A percentile compares a stretch with the other conserved stretches of the same genome.
Conservation (phyloP, 2,888 invertebrate species). For the Villa cingulata region DNA sequence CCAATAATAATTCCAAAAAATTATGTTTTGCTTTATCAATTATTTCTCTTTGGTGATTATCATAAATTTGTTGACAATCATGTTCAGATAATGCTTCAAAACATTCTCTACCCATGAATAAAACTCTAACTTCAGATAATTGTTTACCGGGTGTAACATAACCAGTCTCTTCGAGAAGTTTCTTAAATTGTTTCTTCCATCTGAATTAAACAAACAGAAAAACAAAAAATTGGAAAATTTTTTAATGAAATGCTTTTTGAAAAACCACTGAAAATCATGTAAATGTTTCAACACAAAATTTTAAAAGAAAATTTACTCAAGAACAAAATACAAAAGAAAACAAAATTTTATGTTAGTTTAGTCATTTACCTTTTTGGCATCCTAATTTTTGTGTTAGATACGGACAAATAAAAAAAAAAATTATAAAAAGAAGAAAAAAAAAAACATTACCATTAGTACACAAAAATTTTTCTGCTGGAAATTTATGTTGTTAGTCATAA, state of each 20-base stretch:
- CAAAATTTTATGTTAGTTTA: slow-evolving; percentile 1
- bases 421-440: too few relatives aligned
- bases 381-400: slow-evolving; percentile 20
- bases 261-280: too few relatives aligned
- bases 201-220: slow-evolving; percentile 45
- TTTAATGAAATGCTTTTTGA: too few relatives aligned
- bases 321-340: too few relatives aligned
- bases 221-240: neutral
- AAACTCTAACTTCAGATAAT: slow-evolving; percentile 73
- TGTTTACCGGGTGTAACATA: slow-evolving; percentile 94
- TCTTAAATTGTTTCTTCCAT: slow-evolving; percentile 89
- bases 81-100: slow-evolving; percentile 82
- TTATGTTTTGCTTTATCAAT: slow-evolving; percentile 81
- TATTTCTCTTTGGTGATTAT: slow-evolving; percentile 81
- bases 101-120: slow-evolving; percentile 89
- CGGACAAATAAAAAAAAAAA: neutral
- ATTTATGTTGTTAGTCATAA: too few relatives aligned
- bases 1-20: slow-evolving; percentile 81
- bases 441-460: too few relatives aligned
- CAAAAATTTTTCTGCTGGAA: too few relatives aligned
- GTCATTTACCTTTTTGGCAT: slow-evolving; percentile 42
- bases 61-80: slow-evolving; percentile 85
- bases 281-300: too few relatives aligned
- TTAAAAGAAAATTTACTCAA: too few relatives aligned
- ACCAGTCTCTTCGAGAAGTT: slow-evolving; percentile 81